A percentile compares a stretch with the other conserved stretches of the same genome.
Conservation (phyloP, 2,113 vertebrate species). For the Dolichallabes microphthalmus region DNA sequence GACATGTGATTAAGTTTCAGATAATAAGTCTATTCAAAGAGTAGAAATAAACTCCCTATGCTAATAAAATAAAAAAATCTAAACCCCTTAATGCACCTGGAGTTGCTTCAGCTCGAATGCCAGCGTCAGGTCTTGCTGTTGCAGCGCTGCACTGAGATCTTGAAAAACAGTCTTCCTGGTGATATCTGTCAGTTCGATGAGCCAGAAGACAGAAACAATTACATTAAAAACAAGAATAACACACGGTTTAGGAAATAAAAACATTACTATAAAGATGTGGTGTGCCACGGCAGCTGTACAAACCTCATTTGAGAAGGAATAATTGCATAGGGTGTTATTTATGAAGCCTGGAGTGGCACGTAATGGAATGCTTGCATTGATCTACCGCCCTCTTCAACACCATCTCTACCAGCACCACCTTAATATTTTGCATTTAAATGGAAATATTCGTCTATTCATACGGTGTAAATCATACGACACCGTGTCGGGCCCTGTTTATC, state of each 20-base stretch:
- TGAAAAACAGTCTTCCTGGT: slow-evolving; percentile 61
- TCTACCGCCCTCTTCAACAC: slow-evolving; percentile 53
- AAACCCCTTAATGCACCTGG: not conserved
- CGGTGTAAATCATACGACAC: slow-evolving; percentile 64
- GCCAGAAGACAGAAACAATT: slow-evolving; percentile 71
- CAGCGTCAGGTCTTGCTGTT: not conserved
- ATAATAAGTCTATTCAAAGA: not conserved
- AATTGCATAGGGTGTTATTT: slow-evolving; percentile 69
- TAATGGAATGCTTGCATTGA: slow-evolving; percentile 63
- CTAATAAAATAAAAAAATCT: not conserved
- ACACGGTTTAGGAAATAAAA: slow-evolving; percentile 70
- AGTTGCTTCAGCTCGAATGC: not conserved
- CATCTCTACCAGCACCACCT: slow-evolving; percentile 38
- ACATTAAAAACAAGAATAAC: slow-evolving; percentile 69
- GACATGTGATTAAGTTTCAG: not conserved
- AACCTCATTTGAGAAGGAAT: slow-evolving; percentile 69
- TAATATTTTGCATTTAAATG: slow-evolving; percentile 75
- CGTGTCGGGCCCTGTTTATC: slow-evolving; percentile 60
- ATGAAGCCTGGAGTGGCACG: slow-evolving; percentile 61
- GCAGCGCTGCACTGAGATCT: slow-evolving; percentile 47
- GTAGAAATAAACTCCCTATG: not conserved
- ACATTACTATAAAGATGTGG: slow-evolving; percentile 66
- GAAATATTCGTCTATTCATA: slow-evolving; percentile 67
- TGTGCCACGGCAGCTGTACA: slow-evolving; percentile 63
- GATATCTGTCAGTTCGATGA: slow-evolving; percentile 73